Evolutionary conservation across 2,888 invertebrate genomes (phyloP).

Genomic region (Monochamus alternatus): DNA sequence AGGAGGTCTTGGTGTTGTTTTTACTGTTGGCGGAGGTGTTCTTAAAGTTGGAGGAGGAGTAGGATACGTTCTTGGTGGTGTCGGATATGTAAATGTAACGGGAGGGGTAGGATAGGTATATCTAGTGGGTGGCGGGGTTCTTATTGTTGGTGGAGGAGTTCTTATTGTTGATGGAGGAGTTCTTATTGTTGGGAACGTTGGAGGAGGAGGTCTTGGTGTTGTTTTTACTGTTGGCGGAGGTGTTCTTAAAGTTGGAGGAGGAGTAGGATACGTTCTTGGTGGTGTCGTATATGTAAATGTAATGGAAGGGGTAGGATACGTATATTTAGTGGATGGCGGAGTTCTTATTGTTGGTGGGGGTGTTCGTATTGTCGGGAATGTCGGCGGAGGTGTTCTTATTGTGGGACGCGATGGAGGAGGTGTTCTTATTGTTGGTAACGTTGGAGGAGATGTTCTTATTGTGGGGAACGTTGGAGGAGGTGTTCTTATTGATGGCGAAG

Average conservation of each 20-base stretch:
- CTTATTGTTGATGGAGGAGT: background rate
- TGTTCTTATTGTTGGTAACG: background rate
- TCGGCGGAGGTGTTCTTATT: background rate
- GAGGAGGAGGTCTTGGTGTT: background rate
- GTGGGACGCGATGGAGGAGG: background rate
- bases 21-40: conserved; percentile 8
- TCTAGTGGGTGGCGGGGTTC: background rate
- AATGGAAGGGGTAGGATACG: conserved; percentile 5
- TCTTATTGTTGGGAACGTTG: background rate
- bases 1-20: background rate
- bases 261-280: background rate
- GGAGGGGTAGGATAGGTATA: conserved; percentile 15
- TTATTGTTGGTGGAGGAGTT: background rate
- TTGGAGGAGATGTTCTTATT: background rate
- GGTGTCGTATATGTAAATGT: conserved; percentile 18
- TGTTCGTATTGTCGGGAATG: background rate
- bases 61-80: conserved; percentile 5
- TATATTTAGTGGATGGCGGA: background rate
- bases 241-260: background rate
- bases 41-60: background rate
- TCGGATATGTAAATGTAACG: conserved; percentile 11
- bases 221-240: background rate
- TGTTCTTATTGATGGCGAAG: conserved; percentile 9
- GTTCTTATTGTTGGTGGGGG: background rate
- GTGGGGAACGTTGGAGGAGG: conserved; percentile 9